These are phyloP conservation scores for Oncopodura yosiiana DNA, from an alignment of 1,140 invertebrate species.

Conservation along the genomic window DNA sequence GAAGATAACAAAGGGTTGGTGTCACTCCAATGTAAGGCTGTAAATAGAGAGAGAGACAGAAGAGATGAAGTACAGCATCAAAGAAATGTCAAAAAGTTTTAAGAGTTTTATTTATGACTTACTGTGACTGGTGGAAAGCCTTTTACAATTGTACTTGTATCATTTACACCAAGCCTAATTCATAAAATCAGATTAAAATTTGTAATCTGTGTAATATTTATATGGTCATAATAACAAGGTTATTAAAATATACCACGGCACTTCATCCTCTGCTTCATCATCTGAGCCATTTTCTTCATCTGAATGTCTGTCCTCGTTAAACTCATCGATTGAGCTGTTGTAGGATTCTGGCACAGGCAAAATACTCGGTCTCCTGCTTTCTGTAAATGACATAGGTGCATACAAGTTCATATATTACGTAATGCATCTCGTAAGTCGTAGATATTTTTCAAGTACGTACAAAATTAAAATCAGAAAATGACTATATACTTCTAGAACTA, in stretches of 20 bases:
- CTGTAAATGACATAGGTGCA: constrained; percentile 40
- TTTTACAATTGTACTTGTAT: constrained; percentile 68
- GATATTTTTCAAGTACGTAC: no score
- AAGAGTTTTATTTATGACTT: no score
- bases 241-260: no score
- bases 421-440: no score
- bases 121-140: constrained; percentile 92
- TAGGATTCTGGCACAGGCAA: constrained; percentile 80
- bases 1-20: constrained; percentile 87
- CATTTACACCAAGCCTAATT: constrained; percentile 71
- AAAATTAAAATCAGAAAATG: no score
- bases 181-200: no score
- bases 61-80: no score
- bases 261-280: constrained; percentile 77
- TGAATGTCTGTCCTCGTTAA: constrained; percentile 52
- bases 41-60: no score
- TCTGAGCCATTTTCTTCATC: constrained; percentile 63
- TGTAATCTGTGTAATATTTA: no score
- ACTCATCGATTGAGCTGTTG: constrained; percentile 26
- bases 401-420: neutral
- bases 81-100: no score
- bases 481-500: no score
- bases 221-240: no score
- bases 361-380: constrained; percentile 73
- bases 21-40: constrained; percentile 98